Evolutionary conservation across 1,140 invertebrate species (phyloP), one percentile per base, ranked within the genome.

Genomic region (Lerema accius): DNA sequence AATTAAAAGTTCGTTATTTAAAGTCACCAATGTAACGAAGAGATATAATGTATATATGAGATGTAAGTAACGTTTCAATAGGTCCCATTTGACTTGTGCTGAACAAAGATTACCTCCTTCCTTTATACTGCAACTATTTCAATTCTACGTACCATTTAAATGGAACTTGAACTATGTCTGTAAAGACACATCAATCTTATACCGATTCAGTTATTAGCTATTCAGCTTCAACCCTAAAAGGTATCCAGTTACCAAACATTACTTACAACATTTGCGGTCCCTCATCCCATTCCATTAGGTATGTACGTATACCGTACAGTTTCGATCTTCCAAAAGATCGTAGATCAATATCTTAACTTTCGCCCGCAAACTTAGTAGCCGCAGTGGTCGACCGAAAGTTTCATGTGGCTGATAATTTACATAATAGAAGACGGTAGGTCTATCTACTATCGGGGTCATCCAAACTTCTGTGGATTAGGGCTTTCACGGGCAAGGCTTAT

Each of bases 391-490:
- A 80, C 73, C 65, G 65, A 82, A 86, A 90, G 76, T 90, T 89
- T 83, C 77, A 79, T 84, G 77, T 81, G 75, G 76, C 69, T 80
- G 76, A 86, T 86, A 88, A 86, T 88, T 87, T 87, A 82, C 85
- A 88, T 87, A 86, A 89, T 86, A 88, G 79, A 84, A 86, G 81
- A 86, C 80, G 73, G 80, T 81, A 82, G 78, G 80, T 87, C 79
- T 85, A 82, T 84, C 82, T 78, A 74, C 73, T 80, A 87, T 86
- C 82, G 76, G 76, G 84, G 82, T 88, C 83, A 80, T 83, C 80
- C 76, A 80, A 86, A 88, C 83, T 88, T 88, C 80, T 81, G 72
- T 82, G 78, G 80, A 86, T 83, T 87, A 89, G 72, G 78, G 84
- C 75, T 81, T 90, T 86, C 82, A 85, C 73, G 69, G 73, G 76